Base-by-base conservation (phyloP, 2,797 vertebrate species). In the Brachyalestes nurse region DNA sequence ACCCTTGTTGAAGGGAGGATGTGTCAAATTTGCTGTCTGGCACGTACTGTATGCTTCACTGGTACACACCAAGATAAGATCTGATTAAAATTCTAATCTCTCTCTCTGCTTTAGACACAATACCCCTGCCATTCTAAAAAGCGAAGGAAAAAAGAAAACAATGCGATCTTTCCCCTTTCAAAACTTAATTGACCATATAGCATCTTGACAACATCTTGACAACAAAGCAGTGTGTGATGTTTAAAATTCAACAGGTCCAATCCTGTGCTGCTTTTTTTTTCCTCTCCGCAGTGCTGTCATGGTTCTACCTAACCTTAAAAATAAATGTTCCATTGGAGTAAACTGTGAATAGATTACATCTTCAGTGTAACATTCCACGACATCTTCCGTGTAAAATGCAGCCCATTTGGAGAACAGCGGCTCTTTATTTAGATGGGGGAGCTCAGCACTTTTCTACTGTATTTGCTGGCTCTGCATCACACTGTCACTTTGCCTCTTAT, bases 21-120 rank as follows among this genome's bases (percentile, higher is more conserved):
- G 57, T 47, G 72, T 74, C 38, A 60, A 16, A 75, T 58, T 75
- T 72, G 40, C 40, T 23, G 17, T 49, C 25, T 23, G 75, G 55
- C 19, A 42, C 16, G 23, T 71, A 42, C 47, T 28, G 21, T 58
- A 72, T 38, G 72, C 4, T 28, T 40, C 64, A 51, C 45, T 60
- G 25, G 4, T 45, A 64, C 65, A 66, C 60, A 66, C 19, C 40
- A 25, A 34, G 25, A 53, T 19, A 81, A 55, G 21, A 51, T 17
- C 47, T 66, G 49, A 73, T 75, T 57, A 84, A 82, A 84, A 40
- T 61, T 77, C 74, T 62, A 42, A 21, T 79, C 57, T 66, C n/a
- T 55, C 28, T 51, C 10, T 57, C 75, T 34, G 42, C 42, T 65
- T 49, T 47, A 61, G 16, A 65, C 75, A 75, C 58, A 82, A 71